Base-by-base conservation (phyloP, 2,113 vertebrate species). In the Pionites leucogaster region DNA sequence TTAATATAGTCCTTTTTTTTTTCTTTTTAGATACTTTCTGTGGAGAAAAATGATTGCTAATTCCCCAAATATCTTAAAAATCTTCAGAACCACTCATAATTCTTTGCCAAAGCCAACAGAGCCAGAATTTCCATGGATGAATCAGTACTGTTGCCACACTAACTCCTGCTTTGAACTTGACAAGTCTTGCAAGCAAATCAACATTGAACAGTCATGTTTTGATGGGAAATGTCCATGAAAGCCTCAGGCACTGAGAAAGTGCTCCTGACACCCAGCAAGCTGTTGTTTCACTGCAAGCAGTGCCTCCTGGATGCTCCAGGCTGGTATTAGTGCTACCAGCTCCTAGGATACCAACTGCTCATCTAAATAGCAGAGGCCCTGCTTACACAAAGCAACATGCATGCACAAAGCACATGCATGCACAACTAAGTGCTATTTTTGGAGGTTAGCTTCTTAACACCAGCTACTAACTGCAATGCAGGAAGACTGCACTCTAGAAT, bases 31-130 rank as follows among this genome's bases (percentile, higher is more conserved):
- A 88, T 81, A 88, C 8, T 91, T 92, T 83, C 68, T 37, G 39
- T 29, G 24, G 41, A 87, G 31, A 93, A 92, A 87, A 96, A 82
- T 4, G 3, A 91, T 10, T 85, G 42, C 35, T 76, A 90, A 91
- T 86, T 91, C 50, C 41, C 57, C 52, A 68, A 88, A 67, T 47
- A 41, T 88, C 92, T 94, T 86, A 42, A 19, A 92, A 72, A 76
- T 72, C 76, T 67, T 88, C 29, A 81, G 42, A 94, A 49, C 6
- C 62, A 53, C n/a, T 71, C 64, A 7, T 22, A 44, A 72, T 17
- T 80, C 37, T 92, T 71, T 78, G 86, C 35, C 68, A 86, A 93
- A 94, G 42, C 28, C 17, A 67, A 27, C 0, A 1, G 17, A 90
- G 68, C 25, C 71, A 86, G 31, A 81, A 86, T 83, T 96, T 91